phyloP scores from a whole-genome alignment of 2,113 vertebrate species.

The Cricetomys ansorgei region DNA sequence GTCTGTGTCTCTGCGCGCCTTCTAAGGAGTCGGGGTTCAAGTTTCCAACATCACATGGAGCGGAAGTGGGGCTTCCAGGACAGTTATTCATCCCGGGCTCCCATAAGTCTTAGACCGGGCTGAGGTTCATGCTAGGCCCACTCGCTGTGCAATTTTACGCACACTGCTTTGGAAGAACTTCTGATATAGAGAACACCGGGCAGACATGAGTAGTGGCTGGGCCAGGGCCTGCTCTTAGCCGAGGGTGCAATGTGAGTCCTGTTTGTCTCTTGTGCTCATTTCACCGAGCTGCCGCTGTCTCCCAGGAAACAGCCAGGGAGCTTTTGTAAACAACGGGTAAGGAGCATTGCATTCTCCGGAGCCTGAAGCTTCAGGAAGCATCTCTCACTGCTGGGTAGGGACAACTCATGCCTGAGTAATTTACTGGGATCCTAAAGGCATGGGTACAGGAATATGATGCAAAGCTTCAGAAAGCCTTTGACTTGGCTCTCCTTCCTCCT shows the following conservation, averaged over 20 bases:
- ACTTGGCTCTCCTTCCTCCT: not conserved
- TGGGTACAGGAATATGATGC: not conserved
- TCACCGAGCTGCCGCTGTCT: not conserved
- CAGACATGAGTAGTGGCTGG: not conserved
- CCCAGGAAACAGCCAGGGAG: not conserved
- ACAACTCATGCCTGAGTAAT: conserved; percentile 32
- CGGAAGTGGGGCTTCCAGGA: not conserved
- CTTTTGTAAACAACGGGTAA: not conserved
- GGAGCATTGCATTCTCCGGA: not conserved
- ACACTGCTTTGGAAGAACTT: not conserved
- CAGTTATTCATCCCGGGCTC: not conserved
- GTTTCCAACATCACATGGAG: not conserved
- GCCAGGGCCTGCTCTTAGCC: not conserved
- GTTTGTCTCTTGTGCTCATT: accelerated
- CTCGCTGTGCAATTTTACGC: not conserved
- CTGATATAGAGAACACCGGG: not conserved
- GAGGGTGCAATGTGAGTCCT: not conserved
- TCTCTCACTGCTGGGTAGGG: not conserved
- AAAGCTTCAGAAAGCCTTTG: conserved; percentile 61
- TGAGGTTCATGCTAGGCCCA: not conserved
- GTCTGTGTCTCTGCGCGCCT: conserved; percentile 8
- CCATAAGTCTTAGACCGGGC: not conserved
- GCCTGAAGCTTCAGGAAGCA: conserved; percentile 4
- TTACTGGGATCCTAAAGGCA: conserved; percentile 52
- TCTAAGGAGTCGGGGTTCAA: not conserved